Evolutionary conservation across 2,888 invertebrate genomes (phyloP), one percentile per base, ranked within the genome.

Genomic region (Ormyrus rosae): DNA sequence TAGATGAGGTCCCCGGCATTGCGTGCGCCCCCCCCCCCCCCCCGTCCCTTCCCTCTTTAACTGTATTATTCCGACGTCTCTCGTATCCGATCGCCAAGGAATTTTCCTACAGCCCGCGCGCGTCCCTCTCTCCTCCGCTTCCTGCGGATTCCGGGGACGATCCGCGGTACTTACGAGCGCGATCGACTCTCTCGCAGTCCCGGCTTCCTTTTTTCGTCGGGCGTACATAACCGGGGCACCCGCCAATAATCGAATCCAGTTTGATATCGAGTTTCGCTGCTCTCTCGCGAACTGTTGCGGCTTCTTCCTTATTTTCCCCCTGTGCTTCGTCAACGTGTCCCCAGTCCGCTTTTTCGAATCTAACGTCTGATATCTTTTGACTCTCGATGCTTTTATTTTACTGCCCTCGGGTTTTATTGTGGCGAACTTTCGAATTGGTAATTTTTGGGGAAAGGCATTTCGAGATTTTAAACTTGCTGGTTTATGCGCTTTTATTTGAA

Each of bases 1-100:
- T 89, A 88, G 89, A 90, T 89, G 90, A 90, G 90, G 85, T 89
- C 87, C 86, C 34, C 86, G 56, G 56, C 48, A 19, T 58, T 5
- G 5, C 83, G 63, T n/a, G 75, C 45, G 78, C 78, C 77, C 8
- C 19, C 6, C 55, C 8, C 19, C 9, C 55, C 10, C n/a, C 58
- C 45, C n/a, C 55, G 5, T n/a, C 46, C 71, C 5, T 34, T 64
- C 56, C 34, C 34, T 53, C 70, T 53, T 64, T 11, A 56, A 78
- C 64, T 65, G 72, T 72, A 78, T 67, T 71, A 56, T 48, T 48
- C 53, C 56, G 19, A 9, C n/a, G 11, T 11, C 55, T 50, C 48
- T 58, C 64, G 64, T 55, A 63, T 73, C 51, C 53, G 58, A 68
- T 76, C 51, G 45, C 68, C 53, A 55, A 34, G 48, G 46, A 64